Evolutionary conservation across 2,113 vertebrate species (phyloP), one percentile per base, ranked within the genome.

Genomic region (Microtus montanus): DNA sequence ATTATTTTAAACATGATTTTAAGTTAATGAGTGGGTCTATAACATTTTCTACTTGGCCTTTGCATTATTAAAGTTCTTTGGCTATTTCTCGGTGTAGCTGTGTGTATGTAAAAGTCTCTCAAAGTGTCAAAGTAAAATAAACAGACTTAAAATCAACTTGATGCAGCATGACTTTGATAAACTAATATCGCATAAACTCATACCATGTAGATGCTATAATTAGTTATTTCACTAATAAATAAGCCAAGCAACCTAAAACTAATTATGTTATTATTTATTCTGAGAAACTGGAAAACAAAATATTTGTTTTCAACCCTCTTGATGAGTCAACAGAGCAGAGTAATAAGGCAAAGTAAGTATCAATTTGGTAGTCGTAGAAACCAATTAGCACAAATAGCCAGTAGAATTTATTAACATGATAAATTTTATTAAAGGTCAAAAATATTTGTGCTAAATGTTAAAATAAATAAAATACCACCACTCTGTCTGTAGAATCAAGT

Each of bases 241-340:
- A 90, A 80, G 20, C 41, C 61, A 80, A 28, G 58, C 38, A 84
- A 85, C 13, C 14, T 54, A 73, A 44, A 96, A 74, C 61, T 92
- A 94, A 92, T 74, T 85, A 38, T 54, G 58, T 54, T 8, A 75
- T 41, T 87, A 41, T 80, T 93, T 89, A 91, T 85, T 96, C 87
- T 95, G 52, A 91, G 54, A 92, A 87, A 5, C 44, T 91, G 30
- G 20, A 92, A 92, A n/a, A 83, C 13, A 85, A 85, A 77, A 41
- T 85, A 47, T 15, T 75, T 75, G 38, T 58, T 14, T 87, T 87
- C 44, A 89, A 52, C 22, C 70, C 7, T 92, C 49, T 6, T 49
- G 1, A 71, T 84, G 11, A 71, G 30, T 82, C 22, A 64, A 79
- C 52, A 75, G 20, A 88, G 13, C 8, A 88, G 28, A 75, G 49